These are phyloP conservation scores for Trematomus bernacchii DNA, from an alignment of 2,797 vertebrate genomes.

Conservation along the genomic window DNA sequence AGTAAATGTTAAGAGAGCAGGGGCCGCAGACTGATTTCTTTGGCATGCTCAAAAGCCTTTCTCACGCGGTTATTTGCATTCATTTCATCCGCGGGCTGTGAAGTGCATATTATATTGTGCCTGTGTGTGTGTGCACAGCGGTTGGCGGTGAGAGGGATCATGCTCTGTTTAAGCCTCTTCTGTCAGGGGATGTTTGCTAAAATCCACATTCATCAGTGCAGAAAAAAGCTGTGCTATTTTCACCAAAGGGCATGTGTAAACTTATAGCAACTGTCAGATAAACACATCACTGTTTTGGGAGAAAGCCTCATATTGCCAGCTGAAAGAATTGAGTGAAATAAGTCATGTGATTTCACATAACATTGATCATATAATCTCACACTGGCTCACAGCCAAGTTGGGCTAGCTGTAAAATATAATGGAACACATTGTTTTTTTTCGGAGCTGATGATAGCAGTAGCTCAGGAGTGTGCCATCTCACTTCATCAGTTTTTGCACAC, in stretches of 20 bases:
- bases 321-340: not conserved
- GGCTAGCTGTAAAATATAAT: no score
- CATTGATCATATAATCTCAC: not conserved
- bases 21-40: constrained; percentile 65
- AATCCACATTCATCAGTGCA: constrained; percentile 63
- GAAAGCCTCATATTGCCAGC: constrained; percentile 36
- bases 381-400: not conserved
- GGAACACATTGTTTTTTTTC: no score
- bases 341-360: not conserved
- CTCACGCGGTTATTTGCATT: constrained; percentile 71
- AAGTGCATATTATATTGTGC: constrained; percentile 63
- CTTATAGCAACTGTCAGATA: constrained; percentile 39
- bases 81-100: constrained; percentile 63
- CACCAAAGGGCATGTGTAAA: constrained; percentile 57
- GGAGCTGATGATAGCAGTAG: no score
- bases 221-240: constrained; percentile 52
- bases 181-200: constrained; percentile 61
- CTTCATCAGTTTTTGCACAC: no score
- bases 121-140: not conserved
- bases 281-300: constrained; percentile 31
- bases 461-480: no score
- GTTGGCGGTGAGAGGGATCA: constrained; percentile 49
- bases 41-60: constrained; percentile 57
- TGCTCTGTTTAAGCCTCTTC: constrained; percentile 61
- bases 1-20: constrained; percentile 78